Evolutionary conservation across 2,797 vertebrate genomes (phyloP).

Genomic region (Uromys caudimaculatus): DNA sequence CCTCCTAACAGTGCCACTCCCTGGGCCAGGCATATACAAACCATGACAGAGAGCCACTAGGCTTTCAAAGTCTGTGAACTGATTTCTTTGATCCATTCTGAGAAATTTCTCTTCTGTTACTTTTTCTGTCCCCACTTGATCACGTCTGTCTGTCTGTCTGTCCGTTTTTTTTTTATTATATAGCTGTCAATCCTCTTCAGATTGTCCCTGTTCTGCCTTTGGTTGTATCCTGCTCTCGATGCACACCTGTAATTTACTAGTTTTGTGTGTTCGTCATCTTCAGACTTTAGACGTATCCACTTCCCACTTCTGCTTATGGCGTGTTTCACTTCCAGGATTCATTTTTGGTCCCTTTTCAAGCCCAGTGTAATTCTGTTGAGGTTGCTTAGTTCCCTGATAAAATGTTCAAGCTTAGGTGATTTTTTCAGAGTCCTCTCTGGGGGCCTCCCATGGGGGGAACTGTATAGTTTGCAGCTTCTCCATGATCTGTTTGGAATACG

Average conservation of each 20-base stretch:
- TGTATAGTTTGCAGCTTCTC: neutral
- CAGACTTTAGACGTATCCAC: neutral
- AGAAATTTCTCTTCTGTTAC: neutral
- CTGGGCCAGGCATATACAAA: too few relatives aligned
- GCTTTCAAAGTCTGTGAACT: neutral
- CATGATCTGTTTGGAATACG: neutral
- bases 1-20: too few relatives aligned
- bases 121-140: neutral
- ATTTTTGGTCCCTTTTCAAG: neutral
- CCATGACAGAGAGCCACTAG: neutral
- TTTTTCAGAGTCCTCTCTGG: neutral
- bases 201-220: neutral
- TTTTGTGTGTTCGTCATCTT: neutral
- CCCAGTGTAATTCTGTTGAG: neutral
- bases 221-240: neutral
- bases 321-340: neutral
- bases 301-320: neutral
- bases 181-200: neutral
- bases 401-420: neutral
- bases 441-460: neutral
- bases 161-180: neutral
- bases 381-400: neutral
- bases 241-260: neutral
- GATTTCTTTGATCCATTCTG: neutral
- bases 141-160: neutral